Evolutionary conservation across 1,140 invertebrate species (phyloP), one percentile per base, ranked within the genome.

Genomic region (Nixonia krombeini): DNA sequence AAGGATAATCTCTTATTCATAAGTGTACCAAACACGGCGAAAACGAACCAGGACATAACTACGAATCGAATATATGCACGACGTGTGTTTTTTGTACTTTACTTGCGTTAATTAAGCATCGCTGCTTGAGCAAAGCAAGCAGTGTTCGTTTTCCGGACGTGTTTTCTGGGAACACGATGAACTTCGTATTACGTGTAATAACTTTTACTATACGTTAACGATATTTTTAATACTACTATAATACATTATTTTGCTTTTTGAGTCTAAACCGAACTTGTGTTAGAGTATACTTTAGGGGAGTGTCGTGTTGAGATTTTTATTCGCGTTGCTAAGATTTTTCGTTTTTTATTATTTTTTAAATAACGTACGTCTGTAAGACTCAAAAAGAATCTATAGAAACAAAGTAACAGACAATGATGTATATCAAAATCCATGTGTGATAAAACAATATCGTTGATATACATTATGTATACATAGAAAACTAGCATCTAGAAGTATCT

Each of bases 241-340:
- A 64, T 52, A 71, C 42, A 65, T 63, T 77, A 68, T 62, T 70
- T 76, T 75, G 74, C 73, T 74, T 79, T n/a, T 79, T 69, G 41
- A 75, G 49, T 75, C 52, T 76, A 75, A 79, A 79, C 56, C 57
- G 50, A 71, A 65, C 66, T 65, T 65, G 47, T 53, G 21, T 65
- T 78, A 76, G 64, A 67, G 71, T 76, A 66, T 40, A 58, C 75
- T 68, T 37, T 61, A 66, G 46, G 52, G 53, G 65, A 62, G 62
- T 55, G 55, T 67, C 40, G 69, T 61, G 53, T 55, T 55, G 53
- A 26, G 25, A 57, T 65, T 63, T 65, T 47, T 57, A 65, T 57
- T 57, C 57, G 42, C 31, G 53, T 17, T 58, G 51, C 26, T 49
- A 50, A 66, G 63, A 66, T 66, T 66, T 57, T 58, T 58, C 38